Base-by-base conservation (phyloP, 1,140 invertebrate genomes). In the Cherax quadricarinatus region DNA sequence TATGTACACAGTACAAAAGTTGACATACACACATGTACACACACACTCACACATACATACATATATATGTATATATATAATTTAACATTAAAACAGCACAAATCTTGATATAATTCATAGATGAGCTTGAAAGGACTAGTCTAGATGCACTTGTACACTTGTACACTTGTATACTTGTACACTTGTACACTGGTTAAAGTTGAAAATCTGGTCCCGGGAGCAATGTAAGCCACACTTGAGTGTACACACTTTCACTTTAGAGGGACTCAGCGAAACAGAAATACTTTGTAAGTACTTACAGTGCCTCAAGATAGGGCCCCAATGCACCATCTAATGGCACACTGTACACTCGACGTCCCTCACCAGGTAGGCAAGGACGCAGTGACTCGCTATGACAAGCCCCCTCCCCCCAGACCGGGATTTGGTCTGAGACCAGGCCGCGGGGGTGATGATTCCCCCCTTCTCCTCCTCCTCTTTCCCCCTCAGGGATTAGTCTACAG, bases 1-100 rank as follows among this genome's bases (percentile, higher is more conserved):
- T 91, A 91, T 91, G 75, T 91, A 91, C 89, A 91, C 87, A 49
- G 78, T 91, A 91, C 89, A 91, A 91, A 91, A 81, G 78, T 79
- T 60, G 30, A 57, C 78, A 86, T 66, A 91, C 89, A 91, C 84
- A 91, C 80, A 57, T 3, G 4, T 3, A 57, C 53, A 57, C 53
- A 57, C 30, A 41, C 30, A 41, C 30, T 1, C 30, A 41, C 30
- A 41, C 30, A 41, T 2, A 41, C 30, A 41, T 2, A 41, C 30
- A 41, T 41, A 41, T 41, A 41, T 41, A 41, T 41, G 2, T 41
- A 41, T 2, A 41, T 41, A 41, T 41, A 91, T 85, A 90, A 79
- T 88, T 91, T 75, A 91, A 91, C 89, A 91, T 86, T 41, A 78
- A 91, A 91, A 86, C 82, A 91, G 16, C 57, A 91, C 83, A 91